Evolutionary conservation across 2,113 vertebrate genomes (phyloP), one percentile per base, ranked within the genome.

Genomic region (Cyanoramphus novaezelandiae): DNA sequence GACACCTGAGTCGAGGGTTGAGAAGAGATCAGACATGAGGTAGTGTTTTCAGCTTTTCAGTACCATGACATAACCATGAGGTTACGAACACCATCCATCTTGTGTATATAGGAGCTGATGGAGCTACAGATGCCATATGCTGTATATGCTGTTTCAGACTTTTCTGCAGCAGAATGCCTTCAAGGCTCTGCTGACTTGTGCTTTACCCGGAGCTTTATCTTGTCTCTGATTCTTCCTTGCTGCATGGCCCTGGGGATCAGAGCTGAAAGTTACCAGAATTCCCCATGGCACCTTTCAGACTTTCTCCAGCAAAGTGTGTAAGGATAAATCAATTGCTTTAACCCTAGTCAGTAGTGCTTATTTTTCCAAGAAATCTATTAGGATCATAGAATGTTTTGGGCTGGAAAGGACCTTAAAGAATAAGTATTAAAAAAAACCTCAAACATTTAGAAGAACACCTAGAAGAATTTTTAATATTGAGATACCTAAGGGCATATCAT

Each of bases 261-360:
- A 63, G 17, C 17, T 27, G 28, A 44, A 57, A 52, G 11, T 35
- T 59, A 10, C 9, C 9, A 4, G 18, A 76, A 63, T 39, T 7
- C 13, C 43, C 9, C 9, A 1, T 3, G 4, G 9, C 29, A 35
- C 17, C 39, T 53, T 47, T 84, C 68, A 69, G 44, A 28, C 25
- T 53, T 41, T 39, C 4, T 44, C 24, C 39, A 80, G 10, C 3
- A 64, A 49, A 46, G 20, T 19, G 8, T 28, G 4, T 44, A 25
- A 46, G 19, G 46, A 59, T 47, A 62, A 60, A 41, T 3, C 41
- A 6, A 2, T 74, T 28, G 6, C 17, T 62, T 39, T n/a, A 23
- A 63, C 0, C 3, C 20, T 1, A 1, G 8, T 12, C 24, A 78
- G 27, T 21, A 4, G 6, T 62, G 24, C 8, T 9, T 1, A 2